Evolutionary conservation across 2,113 vertebrate genomes (phyloP), one percentile per base, ranked within the genome.

Genomic region (Nothobranchius kuhntae): DNA sequence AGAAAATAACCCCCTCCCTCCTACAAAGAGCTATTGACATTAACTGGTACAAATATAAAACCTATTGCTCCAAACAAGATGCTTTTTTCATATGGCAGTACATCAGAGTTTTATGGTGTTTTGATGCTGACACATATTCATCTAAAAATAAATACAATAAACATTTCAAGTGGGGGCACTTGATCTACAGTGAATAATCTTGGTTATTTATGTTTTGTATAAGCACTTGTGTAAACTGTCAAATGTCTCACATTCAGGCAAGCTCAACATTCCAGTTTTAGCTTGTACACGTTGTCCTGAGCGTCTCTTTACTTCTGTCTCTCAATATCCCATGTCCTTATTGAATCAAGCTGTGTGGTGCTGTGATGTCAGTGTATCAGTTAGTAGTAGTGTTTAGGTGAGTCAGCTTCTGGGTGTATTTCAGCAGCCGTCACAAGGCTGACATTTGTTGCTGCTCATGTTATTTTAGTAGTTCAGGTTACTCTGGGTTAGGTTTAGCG

Each of bases 241-340:
- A 65, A 36, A 69, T 76, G 67, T 75, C 76, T 82, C 21, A 15
- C 15, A 26, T 17, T 21, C 21, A 73, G 17, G 13, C 52, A 26
- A 64, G 46, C 14, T 68, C 13, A 50, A 61, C 50, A 51, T 30
- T 59, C 61, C 42, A 53, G 30, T 30, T 77, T 65, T 42, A 56
- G 69, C 35, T 66, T 52, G 54, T 58, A 81, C 77, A 75, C 68
- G 57, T 82, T 72, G 67, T 84, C 67, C 69, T 40, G 3, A 65
- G 61, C 1, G 1, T 47, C 40, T 52, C 53, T 75, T 42, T 57
- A 30, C 52, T 38, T 38, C 7, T 58, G 11, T 14, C 21, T 78
- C 57, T 74, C 70, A 53, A 66, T 85, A 59, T 84, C 68, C 40
- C 56, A 68, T 65, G 65, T 14, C 38, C 61, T 66, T 45, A 67